A percentile compares a stretch with the other conserved stretches of the same genome.
These are phyloP conservation scores for Lasiurus cinereus DNA, from an alignment of 2,113 vertebrate genomes.

Conservation along the genomic window DNA sequence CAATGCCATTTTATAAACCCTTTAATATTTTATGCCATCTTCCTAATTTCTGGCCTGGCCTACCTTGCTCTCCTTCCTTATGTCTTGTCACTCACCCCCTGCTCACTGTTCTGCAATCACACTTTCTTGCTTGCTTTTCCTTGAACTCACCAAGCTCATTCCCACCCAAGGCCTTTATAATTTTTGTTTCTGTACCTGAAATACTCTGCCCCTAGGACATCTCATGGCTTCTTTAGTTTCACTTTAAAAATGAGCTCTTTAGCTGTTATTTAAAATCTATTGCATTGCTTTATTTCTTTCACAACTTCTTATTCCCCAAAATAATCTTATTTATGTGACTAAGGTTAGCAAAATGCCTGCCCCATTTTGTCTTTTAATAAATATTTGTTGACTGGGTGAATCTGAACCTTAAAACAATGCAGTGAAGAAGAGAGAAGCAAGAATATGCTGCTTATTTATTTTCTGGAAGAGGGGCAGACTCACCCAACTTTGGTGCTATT, in stretches of 20 bases:
- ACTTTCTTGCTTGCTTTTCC: neutral
- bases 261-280: conserved; percentile 40
- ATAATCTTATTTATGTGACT: conserved; percentile 46
- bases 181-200: neutral
- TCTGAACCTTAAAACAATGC: neutral
- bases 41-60: neutral
- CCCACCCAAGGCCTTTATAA: neutral
- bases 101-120: neutral
- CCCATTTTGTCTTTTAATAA: conserved; percentile 38
- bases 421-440: conserved; percentile 6
- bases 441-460: conserved; percentile 11
- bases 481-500: neutral
- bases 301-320: neutral
- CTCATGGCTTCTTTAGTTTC: neutral
- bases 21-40: neutral
- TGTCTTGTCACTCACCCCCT: neutral
- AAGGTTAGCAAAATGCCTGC: neutral
- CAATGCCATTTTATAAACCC: neutral
- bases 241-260: neutral
- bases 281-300: neutral
- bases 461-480: neutral
- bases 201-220: neutral
- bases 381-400: conserved; percentile 27
- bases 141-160: neutral
- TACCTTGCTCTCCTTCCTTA: neutral